Conservation (phyloP, 2,113 vertebrate species). For the Poicephalus gulielmi region DNA sequence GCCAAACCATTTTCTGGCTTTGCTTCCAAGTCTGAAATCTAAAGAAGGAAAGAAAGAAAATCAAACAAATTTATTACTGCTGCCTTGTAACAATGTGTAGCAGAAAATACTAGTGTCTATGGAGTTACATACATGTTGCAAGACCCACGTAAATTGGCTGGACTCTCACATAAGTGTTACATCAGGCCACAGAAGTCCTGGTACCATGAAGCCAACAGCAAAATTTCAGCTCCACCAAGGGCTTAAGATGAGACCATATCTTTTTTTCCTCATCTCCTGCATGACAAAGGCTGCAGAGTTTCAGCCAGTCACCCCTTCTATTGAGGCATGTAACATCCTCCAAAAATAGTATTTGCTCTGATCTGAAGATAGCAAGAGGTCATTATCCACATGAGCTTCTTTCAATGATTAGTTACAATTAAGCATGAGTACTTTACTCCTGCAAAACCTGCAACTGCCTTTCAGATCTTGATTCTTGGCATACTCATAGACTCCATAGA, state of each 20-base stretch:
- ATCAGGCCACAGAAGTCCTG: neutral
- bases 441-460: neutral
- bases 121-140: neutral
- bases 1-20: conserved; percentile 82
- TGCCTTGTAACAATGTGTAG: neutral
- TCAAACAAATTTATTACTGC: conserved; percentile 12
- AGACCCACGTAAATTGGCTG: neutral
- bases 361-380: neutral
- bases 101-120: neutral
- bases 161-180: neutral
- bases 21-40: conserved; percentile 80
- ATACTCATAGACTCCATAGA: neutral
- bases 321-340: neutral
- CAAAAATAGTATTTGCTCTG: neutral
- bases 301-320: neutral
- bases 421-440: neutral
- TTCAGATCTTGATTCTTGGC: neutral
- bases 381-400: neutral
- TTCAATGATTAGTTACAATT: neutral
- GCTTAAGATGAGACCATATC: neutral
- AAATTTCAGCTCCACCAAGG: neutral
- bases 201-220: neutral
- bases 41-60: conserved; percentile 17
- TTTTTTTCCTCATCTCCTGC: neutral
- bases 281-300: neutral